phyloP scores from a whole-genome alignment of 2,888 invertebrate genomes.

The Sicus ferrugineus region DNA sequence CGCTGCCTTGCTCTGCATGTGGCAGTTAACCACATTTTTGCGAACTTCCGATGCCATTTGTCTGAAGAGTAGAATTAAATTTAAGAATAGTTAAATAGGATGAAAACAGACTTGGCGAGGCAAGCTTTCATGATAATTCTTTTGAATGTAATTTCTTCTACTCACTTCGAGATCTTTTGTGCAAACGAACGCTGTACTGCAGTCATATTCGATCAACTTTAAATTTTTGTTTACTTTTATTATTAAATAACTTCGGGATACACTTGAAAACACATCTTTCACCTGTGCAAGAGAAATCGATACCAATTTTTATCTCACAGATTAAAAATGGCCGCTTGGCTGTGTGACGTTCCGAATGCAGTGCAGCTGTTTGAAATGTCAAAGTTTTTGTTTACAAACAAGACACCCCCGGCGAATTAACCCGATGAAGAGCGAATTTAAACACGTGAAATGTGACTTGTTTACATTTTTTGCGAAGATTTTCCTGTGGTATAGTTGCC shows the following conservation, averaged over 20 bases:
- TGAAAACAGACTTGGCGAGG: slow-evolving; percentile 20
- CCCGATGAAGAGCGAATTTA: background rate
- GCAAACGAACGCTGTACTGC: slow-evolving; percentile 75
- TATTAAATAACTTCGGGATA: background rate
- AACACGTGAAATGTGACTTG: background rate
- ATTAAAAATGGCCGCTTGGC: slow-evolving; percentile 38
- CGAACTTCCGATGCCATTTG: slow-evolving; percentile 81
- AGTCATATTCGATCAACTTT: slow-evolving; percentile 67
- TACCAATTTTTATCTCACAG: slow-evolving; percentile 21
- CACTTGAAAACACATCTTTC: background rate
- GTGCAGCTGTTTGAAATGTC: slow-evolving; percentile 32
- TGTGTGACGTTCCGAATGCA: background rate
- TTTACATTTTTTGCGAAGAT: no score
- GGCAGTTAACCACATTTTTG: slow-evolving; percentile 71
- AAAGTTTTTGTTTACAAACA: slow-evolving; percentile 20
- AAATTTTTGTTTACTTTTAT: background rate
- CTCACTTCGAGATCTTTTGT: slow-evolving; percentile 74
- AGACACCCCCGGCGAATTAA: background rate
- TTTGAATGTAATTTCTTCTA: slow-evolving; percentile 26
- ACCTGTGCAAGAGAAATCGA: slow-evolving; percentile 17
- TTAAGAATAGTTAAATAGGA: background rate
- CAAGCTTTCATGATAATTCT: slow-evolving; percentile 28
- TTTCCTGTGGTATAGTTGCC: no score
- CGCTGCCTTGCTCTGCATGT: slow-evolving; percentile 69
- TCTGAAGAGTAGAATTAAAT: slow-evolving; percentile 64